Evolutionary conservation across 2,113 vertebrate species (phyloP).

Genomic region (Microtus pennsylvanicus): DNA sequence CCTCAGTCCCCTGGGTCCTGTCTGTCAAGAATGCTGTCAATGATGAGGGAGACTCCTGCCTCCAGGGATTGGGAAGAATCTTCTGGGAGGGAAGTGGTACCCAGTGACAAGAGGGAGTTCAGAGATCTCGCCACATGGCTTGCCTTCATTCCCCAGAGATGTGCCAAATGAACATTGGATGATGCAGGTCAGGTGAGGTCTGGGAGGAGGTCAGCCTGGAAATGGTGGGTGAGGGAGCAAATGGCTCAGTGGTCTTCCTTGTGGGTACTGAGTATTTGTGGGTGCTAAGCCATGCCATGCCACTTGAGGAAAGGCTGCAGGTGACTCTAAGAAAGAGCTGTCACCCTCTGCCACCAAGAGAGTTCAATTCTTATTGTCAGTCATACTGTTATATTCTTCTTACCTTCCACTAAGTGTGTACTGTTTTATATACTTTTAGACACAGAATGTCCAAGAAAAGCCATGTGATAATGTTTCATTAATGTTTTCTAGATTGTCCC

Average conservation of each 20-base stretch:
- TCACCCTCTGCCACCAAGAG: background rate
- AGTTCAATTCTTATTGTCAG: background rate
- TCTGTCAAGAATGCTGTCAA: rapidly evolving
- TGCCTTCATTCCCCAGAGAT: background rate
- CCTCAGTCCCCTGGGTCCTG: too few species aligned
- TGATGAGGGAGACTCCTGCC: background rate
- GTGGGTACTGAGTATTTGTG: background rate
- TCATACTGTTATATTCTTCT: background rate
- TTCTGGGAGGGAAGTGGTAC: too few species aligned
- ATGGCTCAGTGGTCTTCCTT: background rate
- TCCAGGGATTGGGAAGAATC: too few species aligned
- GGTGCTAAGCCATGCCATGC: rapidly evolving
- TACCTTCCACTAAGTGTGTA: background rate
- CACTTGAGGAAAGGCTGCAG: background rate
- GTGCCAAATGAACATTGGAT: background rate
- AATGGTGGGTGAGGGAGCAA: rapidly evolving
- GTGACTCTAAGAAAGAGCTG: background rate
- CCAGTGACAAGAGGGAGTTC: rapidly evolving
- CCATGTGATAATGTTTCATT: background rate
- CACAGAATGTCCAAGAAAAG: background rate
- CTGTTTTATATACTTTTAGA: background rate
- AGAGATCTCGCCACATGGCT: rapidly evolving
- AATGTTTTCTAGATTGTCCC: background rate
- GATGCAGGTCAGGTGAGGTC: background rate
- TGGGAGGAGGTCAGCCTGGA: background rate